A percentile compares a stretch with the other conserved stretches of the same genome.
phyloP scores from a whole-genome alignment of 2,113 vertebrate species.

The Passer domesticus region DNA sequence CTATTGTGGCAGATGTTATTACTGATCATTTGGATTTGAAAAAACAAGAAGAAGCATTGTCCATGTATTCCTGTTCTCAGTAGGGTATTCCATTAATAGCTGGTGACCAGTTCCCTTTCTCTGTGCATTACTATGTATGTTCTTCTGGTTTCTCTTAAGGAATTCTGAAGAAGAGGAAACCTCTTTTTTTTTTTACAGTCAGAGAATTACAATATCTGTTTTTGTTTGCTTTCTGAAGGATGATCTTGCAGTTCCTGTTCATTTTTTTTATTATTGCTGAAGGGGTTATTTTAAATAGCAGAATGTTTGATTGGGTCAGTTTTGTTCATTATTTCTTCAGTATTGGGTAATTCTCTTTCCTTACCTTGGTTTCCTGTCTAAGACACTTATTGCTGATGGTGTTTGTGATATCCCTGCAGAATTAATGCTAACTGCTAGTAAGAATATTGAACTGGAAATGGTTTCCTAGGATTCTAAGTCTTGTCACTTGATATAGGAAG shows the following conservation, averaged over 20 bases:
- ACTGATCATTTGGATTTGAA: neutral
- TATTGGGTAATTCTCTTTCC: neutral
- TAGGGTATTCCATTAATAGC: neutral
- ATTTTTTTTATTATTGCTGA: neutral
- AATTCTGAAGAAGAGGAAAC: neutral
- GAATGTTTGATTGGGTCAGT: neutral
- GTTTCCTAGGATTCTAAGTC: neutral
- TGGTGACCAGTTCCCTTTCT: neutral
- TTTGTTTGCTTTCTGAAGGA: neutral
- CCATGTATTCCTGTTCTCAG: neutral
- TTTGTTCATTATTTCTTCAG: neutral
- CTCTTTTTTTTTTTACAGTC: neutral
- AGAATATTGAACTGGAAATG: neutral
- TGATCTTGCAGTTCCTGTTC: neutral
- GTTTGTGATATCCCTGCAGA: neutral
- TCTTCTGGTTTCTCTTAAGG: neutral
- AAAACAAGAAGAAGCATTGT: neutral
- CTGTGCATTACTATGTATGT: neutral
- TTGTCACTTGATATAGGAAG: neutral
- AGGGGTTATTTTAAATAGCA: neutral
- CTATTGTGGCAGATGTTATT: neutral
- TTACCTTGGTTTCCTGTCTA: neutral
- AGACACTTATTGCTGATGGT: neutral
- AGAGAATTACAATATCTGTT: neutral
- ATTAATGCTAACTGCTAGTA: neutral